phyloP scores from a whole-genome alignment of 1,140 invertebrate species.

The Venustaconcha ellipsiformis region DNA sequence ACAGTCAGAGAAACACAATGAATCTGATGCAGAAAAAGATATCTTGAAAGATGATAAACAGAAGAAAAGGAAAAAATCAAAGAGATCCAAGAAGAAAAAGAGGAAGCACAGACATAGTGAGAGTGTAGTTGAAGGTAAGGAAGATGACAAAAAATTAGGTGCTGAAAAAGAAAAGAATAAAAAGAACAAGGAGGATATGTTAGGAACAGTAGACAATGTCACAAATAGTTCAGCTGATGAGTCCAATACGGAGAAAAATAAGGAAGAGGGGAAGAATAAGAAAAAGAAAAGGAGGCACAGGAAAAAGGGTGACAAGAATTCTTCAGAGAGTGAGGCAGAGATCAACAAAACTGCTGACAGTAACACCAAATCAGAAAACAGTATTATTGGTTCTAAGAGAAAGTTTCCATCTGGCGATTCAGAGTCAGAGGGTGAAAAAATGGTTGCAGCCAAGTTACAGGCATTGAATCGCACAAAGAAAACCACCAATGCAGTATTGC shows the following conservation, averaged over 20 bases:
- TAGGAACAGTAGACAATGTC: neutral
- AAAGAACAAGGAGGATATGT: slow-evolving; percentile 2
- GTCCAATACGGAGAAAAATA: neutral
- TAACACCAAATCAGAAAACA: slow-evolving; percentile 19
- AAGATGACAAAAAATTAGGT: slow-evolving; percentile 14
- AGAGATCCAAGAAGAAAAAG: slow-evolving; percentile 36
- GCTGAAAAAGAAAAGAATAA: slow-evolving; percentile 11
- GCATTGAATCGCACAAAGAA: slow-evolving; percentile 28
- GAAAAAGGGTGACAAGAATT: slow-evolving; percentile 22
- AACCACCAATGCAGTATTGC: slow-evolving; percentile 11
- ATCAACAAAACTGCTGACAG: slow-evolving; percentile 11
- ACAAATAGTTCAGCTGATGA: slow-evolving; percentile 25
- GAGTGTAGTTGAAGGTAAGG: slow-evolving; percentile 23
- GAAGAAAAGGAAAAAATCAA: slow-evolving; percentile 34
- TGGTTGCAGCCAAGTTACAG: slow-evolving; percentile 20
- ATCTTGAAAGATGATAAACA: slow-evolving; percentile 24
- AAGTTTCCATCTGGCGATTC: slow-evolving; percentile 29
- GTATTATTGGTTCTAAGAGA: slow-evolving; percentile 8
- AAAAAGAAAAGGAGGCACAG: slow-evolving; percentile 29
- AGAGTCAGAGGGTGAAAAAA: slow-evolving; percentile 27
- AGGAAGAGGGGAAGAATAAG: slow-evolving; percentile 31
- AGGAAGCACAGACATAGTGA: slow-evolving; percentile 26
- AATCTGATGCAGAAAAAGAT: slow-evolving; percentile 33
- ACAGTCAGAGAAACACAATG: slow-evolving; percentile 15
- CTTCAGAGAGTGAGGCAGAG: slow-evolving; percentile 31